Conservation (phyloP, 1,140 invertebrate genomes). For the Drosophila lini region DNA sequence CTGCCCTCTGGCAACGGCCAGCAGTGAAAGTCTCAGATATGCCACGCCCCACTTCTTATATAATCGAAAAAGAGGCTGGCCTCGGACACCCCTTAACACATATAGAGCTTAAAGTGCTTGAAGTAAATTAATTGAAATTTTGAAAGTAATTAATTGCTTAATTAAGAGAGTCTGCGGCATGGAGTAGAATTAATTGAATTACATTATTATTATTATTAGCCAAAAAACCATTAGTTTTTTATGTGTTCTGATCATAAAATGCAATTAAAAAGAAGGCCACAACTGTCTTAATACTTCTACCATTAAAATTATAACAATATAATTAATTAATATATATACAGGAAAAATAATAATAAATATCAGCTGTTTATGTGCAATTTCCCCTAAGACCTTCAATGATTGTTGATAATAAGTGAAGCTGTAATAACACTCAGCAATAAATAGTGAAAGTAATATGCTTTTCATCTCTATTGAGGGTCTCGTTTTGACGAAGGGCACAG, state of each 20-base stretch:
- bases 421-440: slow-evolving; percentile 19
- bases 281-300: background rate
- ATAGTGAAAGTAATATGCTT: slow-evolving; percentile 35
- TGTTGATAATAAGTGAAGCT: slow-evolving; percentile 26
- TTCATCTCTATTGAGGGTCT: slow-evolving; percentile 49
- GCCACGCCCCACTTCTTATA: slow-evolving; percentile 28
- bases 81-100: slow-evolving; percentile 16
- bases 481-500: slow-evolving; percentile 51
- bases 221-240: background rate
- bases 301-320: background rate
- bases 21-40: slow-evolving; percentile 55
- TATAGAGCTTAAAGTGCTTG: background rate
- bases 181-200: slow-evolving; percentile 12
- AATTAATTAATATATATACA: no score
- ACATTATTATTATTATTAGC: background rate
- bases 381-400: background rate
- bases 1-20: slow-evolving; percentile 19
- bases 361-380: background rate
- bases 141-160: slow-evolving; percentile 16
- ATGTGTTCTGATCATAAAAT: background rate
- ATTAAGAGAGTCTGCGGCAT: background rate
- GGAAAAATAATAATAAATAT: background rate
- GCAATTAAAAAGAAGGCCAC: background rate
- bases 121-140: slow-evolving; percentile 2
- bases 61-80: slow-evolving; percentile 22